A percentile compares a stretch with the other conserved stretches of the same genome.
Conservation (phyloP, 2,797 vertebrate species). For the Melanogrammus aeglefinus region DNA sequence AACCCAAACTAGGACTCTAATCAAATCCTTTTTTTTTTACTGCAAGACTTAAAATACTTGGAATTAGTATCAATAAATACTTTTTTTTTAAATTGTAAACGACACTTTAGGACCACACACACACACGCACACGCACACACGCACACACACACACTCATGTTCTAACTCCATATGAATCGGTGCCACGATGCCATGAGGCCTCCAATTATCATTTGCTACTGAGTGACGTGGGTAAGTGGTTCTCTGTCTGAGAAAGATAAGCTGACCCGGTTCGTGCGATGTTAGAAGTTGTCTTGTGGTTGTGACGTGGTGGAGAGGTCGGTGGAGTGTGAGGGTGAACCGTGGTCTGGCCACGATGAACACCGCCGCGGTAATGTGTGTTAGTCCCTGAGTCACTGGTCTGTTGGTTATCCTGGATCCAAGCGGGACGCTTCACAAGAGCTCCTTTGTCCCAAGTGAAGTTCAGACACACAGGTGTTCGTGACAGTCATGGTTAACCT, state of each 20-base stretch:
- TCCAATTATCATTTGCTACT: background rate
- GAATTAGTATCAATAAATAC: background rate
- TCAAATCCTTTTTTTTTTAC: background rate
- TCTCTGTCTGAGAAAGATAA: background rate
- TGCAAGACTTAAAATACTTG: background rate
- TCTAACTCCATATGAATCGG: too few relatives aligned
- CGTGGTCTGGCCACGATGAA: background rate
- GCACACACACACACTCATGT: too few relatives aligned
- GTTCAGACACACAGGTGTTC: background rate
- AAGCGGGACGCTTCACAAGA: conserved; percentile 13
- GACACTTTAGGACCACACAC: conserved; percentile 26
- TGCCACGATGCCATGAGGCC: too few relatives aligned
- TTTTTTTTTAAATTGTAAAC: conserved; percentile 32
- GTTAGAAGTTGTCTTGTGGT: background rate
- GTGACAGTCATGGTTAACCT: background rate
- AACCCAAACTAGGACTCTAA: background rate
- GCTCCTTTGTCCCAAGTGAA: background rate
- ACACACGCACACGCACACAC: too few relatives aligned
- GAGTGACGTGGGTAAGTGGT: background rate
- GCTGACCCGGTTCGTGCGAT: background rate
- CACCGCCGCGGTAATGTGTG: background rate
- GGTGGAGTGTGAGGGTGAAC: background rate
- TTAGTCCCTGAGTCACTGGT: conserved; percentile 17
- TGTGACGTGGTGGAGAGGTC: background rate
- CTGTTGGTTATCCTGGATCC: conserved; percentile 6